Percentiles rank a stretch among this genome's conserved stretches.
Evolutionary conservation across 2,888 invertebrate genomes (phyloP).

Genomic region (Girardia tigrina): DNA sequence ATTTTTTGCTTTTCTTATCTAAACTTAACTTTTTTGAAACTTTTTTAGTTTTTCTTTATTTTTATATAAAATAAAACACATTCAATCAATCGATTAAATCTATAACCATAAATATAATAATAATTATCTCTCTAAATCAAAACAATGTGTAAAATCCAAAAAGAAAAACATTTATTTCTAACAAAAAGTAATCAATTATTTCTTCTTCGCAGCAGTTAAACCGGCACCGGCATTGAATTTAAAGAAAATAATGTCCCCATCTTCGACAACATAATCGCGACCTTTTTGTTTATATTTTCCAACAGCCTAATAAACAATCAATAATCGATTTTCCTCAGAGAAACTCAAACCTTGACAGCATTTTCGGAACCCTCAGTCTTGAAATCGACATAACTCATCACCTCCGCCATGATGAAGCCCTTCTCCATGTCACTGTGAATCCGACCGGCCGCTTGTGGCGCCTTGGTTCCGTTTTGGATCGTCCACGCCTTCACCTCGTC

Average conservation of each 20-base stretch:
- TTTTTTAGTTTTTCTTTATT: too few species aligned
- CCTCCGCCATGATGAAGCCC: constrained; percentile 99
- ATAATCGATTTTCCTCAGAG: not conserved
- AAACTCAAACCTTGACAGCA: constrained; percentile 51
- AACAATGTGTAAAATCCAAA: not conserved
- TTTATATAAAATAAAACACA: too few species aligned
- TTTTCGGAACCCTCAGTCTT: constrained; percentile 84
- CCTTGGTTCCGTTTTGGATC: constrained; percentile 88
- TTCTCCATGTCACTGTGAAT: constrained; percentile 99
- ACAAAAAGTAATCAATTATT: constrained; percentile 20
- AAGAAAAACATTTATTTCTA: not conserved
- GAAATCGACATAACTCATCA: constrained; percentile 93
- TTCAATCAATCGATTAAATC: too few species aligned
- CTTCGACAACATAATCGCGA: constrained; percentile 85
- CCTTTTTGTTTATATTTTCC: constrained; percentile 98
- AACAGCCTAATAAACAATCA: constrained; percentile 67
- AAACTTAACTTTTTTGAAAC: too few species aligned
- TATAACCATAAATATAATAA: too few species aligned
- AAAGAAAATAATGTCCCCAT: constrained; percentile 96
- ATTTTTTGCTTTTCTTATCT: too few species aligned
- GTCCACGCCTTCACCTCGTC: constrained; percentile 99
- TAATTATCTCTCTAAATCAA: too few species aligned
- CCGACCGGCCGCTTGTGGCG: constrained; percentile 90
- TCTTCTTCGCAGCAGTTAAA: constrained; percentile 59
- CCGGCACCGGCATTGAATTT: constrained; percentile 99